Evolutionary conservation across 2,113 vertebrate genomes (phyloP), one percentile per base, ranked within the genome.

Genomic region (Chionomys nivalis): DNA sequence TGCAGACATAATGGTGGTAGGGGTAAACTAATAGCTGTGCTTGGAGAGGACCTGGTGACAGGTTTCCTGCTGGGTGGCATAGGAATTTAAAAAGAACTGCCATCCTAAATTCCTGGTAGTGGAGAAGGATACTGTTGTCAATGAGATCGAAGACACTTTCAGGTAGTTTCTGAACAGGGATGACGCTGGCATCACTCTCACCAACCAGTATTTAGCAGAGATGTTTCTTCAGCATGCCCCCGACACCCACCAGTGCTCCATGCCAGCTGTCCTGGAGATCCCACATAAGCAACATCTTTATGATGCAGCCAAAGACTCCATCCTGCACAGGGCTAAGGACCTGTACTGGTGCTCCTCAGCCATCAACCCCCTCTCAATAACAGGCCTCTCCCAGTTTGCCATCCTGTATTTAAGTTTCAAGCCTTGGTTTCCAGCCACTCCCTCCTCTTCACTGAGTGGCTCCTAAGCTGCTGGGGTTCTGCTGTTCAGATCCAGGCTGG

Each of bases 171-270:
- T 99, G 96, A 96, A 97, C 4, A 99, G 99, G 12, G 99, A 98
- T 3, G 99, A 99, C 98, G 99, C 99, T 13, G 99, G 99, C n/a
- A 99, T 99, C 97, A 99, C 99, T 96, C 98, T 99, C 58, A 99
- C 99, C 96, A 99, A 99, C 98, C 99, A 99, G 98, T 99, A 99
- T 95, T 99, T 99, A 1, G 99, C 99, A 0, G 99, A 99, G 98
- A 99, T 99, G 99, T 99, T 55, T 55, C 55, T 17, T 91, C 99
- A 99, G 4, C 99, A 99, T 0, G 99, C 99, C 0, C 99, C 99
- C 0, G 99, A 99, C 0, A 99, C 98, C 10, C 99, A 99, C 93
- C 98, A 99, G 96, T 96, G 99, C 95, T 99, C 99, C 7, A 99
- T 99, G 93, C 99, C 99, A 0, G 99, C 99, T 0, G 99, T 99